Evolutionary conservation across 1,140 invertebrate genomes (phyloP).

Genomic region (Ptiloglossa arizonensis): DNA sequence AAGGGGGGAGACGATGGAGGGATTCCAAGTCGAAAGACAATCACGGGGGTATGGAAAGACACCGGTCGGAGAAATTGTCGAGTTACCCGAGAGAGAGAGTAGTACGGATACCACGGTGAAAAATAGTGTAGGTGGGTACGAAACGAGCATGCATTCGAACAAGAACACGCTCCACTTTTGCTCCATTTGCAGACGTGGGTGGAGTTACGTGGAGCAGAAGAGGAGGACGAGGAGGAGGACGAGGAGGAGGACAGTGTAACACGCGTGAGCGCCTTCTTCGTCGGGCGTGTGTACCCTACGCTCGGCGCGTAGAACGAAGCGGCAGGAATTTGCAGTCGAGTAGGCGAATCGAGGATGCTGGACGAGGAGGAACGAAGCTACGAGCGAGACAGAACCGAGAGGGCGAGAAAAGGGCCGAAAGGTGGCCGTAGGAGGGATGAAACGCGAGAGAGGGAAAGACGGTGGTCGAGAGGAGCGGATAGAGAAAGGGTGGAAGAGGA

Average conservation of each 20-base stretch:
- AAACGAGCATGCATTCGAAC: constrained; percentile 49
- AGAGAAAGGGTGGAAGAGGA: background rate
- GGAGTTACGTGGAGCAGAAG: constrained; percentile 36
- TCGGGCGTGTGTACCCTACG: constrained; percentile 4
- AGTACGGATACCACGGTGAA: too few species aligned
- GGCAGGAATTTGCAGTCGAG: constrained; percentile 51
- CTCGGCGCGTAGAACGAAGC: constrained; percentile 32
- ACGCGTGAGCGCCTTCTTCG: background rate
- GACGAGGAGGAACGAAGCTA: background rate
- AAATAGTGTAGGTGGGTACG: background rate
- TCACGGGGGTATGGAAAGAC: constrained; percentile 25
- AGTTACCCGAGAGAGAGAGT: background rate
- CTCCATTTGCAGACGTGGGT: constrained; percentile 65
- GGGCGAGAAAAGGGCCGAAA: background rate
- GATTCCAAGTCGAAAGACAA: constrained; percentile 44
- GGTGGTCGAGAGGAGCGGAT: background rate
- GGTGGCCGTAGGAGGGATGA: background rate
- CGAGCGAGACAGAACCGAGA: background rate
- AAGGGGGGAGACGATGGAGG: background rate
- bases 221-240: background rate
- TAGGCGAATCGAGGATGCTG: constrained; percentile 2
- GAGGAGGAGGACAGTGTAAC: background rate
- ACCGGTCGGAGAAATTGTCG: constrained; percentile 4
- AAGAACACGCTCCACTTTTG: constrained; percentile 69
- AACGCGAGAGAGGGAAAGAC: constrained; percentile 2